phyloP scores from a whole-genome alignment of 2,113 vertebrate species.

The Dinomys branickii region DNA sequence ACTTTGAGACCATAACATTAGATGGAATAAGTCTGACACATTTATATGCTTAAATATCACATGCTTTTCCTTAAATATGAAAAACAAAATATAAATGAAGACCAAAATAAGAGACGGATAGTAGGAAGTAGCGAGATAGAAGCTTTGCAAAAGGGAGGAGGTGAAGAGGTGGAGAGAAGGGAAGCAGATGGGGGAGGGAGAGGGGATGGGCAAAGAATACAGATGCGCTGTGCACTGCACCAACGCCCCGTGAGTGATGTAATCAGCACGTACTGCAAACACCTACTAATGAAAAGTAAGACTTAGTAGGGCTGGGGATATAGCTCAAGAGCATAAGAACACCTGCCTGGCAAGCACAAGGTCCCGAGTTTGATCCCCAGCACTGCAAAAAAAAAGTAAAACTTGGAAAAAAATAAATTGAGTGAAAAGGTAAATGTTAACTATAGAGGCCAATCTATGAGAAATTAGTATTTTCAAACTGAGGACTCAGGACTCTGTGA shows the following conservation, averaged over 20 bases:
- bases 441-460: neutral
- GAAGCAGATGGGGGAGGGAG: neutral
- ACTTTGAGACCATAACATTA: neutral
- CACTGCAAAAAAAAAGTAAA: too few species aligned
- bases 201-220: neutral
- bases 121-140: neutral
- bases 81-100: neutral
- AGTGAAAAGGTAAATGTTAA: neutral
- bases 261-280: neutral
- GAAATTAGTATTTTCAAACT: neutral
- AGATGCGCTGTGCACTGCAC: neutral
- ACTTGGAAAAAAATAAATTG: neutral
- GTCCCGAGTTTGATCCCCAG: too few species aligned
- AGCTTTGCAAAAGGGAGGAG: neutral
- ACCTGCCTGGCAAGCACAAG: too few species aligned
- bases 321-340: too few species aligned
- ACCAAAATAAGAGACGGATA: neutral
- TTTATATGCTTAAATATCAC: too few species aligned
- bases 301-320: too few species aligned
- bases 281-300: neutral
- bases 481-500: neutral
- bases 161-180: neutral
- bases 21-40: neutral
- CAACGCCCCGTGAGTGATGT: neutral
- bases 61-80: neutral